Percentiles rank a stretch among this genome's conserved stretches.
Evolutionary conservation across 2,888 invertebrate genomes (phyloP).

Genomic region (Tryphoninae sp.): DNA sequence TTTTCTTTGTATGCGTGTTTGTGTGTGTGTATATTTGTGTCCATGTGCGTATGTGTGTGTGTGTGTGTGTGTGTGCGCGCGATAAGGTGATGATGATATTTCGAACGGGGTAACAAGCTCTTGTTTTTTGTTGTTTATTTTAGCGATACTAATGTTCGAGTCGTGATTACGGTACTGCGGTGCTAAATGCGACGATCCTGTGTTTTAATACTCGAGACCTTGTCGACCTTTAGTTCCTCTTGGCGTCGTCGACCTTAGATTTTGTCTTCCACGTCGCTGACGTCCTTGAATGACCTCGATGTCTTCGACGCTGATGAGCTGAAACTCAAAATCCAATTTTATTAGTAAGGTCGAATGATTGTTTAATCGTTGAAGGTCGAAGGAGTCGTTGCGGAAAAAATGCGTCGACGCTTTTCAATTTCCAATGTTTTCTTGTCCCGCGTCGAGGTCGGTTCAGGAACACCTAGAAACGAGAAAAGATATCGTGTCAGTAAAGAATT

Average conservation of each 20-base stretch:
- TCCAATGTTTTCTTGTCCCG: neutral
- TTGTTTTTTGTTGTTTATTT: neutral
- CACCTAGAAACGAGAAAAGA: slow-evolving; percentile 59
- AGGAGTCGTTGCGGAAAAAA: neutral
- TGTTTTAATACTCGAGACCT: neutral
- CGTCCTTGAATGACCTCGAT: neutral
- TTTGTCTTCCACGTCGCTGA: slow-evolving; percentile 24
- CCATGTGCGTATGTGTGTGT: neutral
- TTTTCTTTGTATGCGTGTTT: slow-evolving; percentile 43
- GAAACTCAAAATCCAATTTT: slow-evolving; percentile 63
- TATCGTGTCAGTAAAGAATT: slow-evolving; percentile 39
- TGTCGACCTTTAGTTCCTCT: neutral
- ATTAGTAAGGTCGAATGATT: slow-evolving; percentile 27
- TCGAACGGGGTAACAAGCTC: slow-evolving; percentile 2
- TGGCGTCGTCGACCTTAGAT: slow-evolving; percentile 14
- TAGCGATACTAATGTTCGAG: neutral
- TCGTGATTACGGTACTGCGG: neutral
- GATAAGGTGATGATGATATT: slow-evolving; percentile 49
- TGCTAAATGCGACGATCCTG: neutral
- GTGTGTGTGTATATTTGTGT: neutral
- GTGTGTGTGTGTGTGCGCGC: neutral
- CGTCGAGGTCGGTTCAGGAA: slow-evolving; percentile 17
- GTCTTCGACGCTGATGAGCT: slow-evolving; percentile 43
- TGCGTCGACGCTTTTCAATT: neutral
- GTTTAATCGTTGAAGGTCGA: neutral